Base-by-base conservation (phyloP, 2,113 vertebrate species). In the Solea solea region DNA sequence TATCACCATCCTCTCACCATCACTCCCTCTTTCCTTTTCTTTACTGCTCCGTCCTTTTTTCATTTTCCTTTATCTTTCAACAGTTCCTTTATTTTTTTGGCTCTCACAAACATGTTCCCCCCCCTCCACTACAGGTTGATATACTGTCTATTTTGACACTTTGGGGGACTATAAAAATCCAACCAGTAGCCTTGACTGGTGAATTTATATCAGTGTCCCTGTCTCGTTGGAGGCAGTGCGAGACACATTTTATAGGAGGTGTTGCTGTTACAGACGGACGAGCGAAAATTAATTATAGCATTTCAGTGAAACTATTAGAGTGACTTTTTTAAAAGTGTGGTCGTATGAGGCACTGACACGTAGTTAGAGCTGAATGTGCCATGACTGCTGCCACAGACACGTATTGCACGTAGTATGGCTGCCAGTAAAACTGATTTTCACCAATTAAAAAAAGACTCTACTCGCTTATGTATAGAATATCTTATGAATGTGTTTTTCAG, bases 201-300 rank as follows among this genome's bases (percentile, higher is more conserved):
- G 4, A 14, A 64, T 57, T 28, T 45, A 0, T 61, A 50, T 28
- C 34, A 34, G 10, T 12, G 34, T 59, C 78, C 63, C 60, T 16
- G n/a, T 46, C 53, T 14, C 14, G 21, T 7, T 4, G 34, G 8
- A 40, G 11, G 21, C 15, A 9, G 16, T 52, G 39, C 9, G n/a
- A 62, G 62, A 13, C 9, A 6, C 3, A 7, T 40, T 72, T 70
- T 63, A 73, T 41, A 34, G 64, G 52, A 7, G 61, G 42, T 41
- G 12, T 50, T 42, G 8, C 5, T 60, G 11, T 34, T 4, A 15
- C 28, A 70, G 45, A 46, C 11, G 10, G 39, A 14, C 27, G 27
- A 64, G 15, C 14, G 21, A 44, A 39, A 61, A 42, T 9, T 11
- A 54, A 39, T 59, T 21, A 4, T 34, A 34, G 34, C 34, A 25